Base-by-base conservation (phyloP, 2,797 vertebrate genomes). In the Brotula barbata region DNA sequence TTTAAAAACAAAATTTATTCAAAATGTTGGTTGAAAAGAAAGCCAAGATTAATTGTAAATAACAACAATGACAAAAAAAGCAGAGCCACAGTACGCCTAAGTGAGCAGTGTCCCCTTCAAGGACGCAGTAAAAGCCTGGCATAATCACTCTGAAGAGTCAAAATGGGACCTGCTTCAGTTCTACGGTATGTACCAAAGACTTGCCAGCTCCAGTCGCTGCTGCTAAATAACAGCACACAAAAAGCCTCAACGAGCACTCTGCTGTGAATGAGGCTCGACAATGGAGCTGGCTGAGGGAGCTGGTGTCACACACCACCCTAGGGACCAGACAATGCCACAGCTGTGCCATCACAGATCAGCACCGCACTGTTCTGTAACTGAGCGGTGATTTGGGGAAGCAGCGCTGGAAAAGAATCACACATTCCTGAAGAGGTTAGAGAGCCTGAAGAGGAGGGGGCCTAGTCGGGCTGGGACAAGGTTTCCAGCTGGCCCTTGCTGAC, bases 381-480 rank as follows among this genome's bases (percentile, higher is more conserved):
- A 70, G 73, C 21, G 40, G 72, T 45, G 74, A 72, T 85, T 87
- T 76, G 79, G 81, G 72, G 49, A 62, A 63, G 68, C 77, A 52
- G 76, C 28, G 76, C 82, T 90, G 88, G 89, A 90, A 89, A 79
- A 75, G 76, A 90, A 90, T 89, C 88, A 89, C 85, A 88, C 90
- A 89, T 90, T 91, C 90, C 90, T 89, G 81, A 86, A 88, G 88
- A 87, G 87, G 77, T 75, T 73, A 64, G 57, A 74, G 59, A 79
- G 73, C 76, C 80, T 77, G 5, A 53, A 82, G 84, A 79, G 75
- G 80, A 77, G 84, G 77, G 66, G 70, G 78, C 64, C 78, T 49
- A 78, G 77, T 68, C 69, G 34, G 71, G 64, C 65, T 43, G 53
- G 73, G 71, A 62, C 54, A 34, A 49, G 64, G 72, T 75, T 87